These are phyloP conservation scores for Cataglyphis livida DNA, from an alignment of 2,888 invertebrate genomes.

Conservation along the genomic window DNA sequence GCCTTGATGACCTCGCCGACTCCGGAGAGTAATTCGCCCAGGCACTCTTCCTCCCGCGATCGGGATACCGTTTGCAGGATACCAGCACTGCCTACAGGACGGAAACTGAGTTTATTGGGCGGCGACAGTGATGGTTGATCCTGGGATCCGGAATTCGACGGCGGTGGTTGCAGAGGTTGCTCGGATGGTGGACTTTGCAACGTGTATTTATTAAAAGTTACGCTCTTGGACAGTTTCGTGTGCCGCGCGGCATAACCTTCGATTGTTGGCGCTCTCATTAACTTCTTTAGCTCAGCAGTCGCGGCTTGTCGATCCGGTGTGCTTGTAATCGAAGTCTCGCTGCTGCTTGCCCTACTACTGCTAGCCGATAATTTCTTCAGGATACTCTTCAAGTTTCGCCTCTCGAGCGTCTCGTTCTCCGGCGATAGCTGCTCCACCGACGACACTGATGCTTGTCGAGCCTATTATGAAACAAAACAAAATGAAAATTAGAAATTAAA, in stretches of 20 bases:
- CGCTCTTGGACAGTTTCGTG: constrained; percentile 95
- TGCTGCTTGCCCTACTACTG: constrained; percentile 85
- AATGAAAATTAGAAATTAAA: constrained; percentile 1
- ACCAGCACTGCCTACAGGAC: constrained; percentile 82
- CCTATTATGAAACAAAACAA: constrained; percentile 28
- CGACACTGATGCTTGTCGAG: constrained; percentile 56
- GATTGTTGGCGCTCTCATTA: constrained; percentile 93
- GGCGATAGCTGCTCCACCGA: constrained; percentile 85
- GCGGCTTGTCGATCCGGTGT: constrained; percentile 82
- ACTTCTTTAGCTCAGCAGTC: constrained; percentile 89
- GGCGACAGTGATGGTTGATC: constrained; percentile 80
- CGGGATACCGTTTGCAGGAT: constrained; percentile 80
- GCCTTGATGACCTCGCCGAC: constrained; percentile 93
- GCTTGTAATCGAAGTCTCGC: constrained; percentile 81
- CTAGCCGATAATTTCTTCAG: constrained; percentile 93
- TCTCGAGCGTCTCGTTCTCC: constrained; percentile 94
- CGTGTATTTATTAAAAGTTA: constrained; percentile 94
- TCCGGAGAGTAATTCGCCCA: constrained; percentile 92
- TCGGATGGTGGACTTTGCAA: constrained; percentile 91
- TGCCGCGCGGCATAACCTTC: constrained; percentile 96
- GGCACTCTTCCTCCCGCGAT: constrained; percentile 91
- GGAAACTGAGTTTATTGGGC: constrained; percentile 84
- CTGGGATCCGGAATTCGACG: constrained; percentile 73
- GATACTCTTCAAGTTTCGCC: constrained; percentile 94
- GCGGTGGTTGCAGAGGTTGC: constrained; percentile 76